Evolutionary conservation across 2,888 invertebrate species (phyloP).

Genomic region (Brachyptera risi): DNA sequence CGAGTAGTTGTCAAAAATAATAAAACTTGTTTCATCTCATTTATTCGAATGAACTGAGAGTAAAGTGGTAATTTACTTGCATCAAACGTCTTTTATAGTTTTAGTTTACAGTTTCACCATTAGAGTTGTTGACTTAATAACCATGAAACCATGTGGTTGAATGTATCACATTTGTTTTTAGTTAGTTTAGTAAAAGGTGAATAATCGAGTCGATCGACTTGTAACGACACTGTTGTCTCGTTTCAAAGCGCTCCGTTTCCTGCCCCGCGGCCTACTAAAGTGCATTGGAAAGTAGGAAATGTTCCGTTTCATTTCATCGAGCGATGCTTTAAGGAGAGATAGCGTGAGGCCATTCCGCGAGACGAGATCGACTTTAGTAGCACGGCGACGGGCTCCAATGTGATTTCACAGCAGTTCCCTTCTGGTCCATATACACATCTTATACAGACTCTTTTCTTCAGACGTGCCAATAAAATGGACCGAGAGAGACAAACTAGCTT

Average conservation of each 20-base stretch:
- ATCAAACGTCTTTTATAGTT: no score
- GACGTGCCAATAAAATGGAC: constrained; percentile 3
- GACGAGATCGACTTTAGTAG: not conserved
- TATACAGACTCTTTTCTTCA: not conserved
- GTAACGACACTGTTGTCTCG: constrained; percentile 7
- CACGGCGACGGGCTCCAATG: not conserved
- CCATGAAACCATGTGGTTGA: no score
- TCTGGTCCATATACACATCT: not conserved
- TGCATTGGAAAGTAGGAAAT: constrained; percentile 8
- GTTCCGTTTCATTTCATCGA: not conserved
- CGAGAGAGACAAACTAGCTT: not conserved
- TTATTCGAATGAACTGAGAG: no score
- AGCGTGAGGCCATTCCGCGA: not conserved
- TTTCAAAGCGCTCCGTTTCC: not conserved
- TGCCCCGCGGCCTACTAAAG: not conserved
- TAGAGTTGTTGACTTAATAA: no score
- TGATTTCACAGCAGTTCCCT: constrained; percentile 13
- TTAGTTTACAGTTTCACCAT: not conserved
- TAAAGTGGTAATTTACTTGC: no score
- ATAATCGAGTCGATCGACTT: not conserved
- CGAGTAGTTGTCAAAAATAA: no score
- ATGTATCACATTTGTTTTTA: no score
- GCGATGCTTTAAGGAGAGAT: not conserved
- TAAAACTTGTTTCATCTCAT: no score
- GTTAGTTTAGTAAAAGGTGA: no score